Evolutionary conservation across 1,140 invertebrate species (phyloP), one percentile per base, ranked within the genome.

Genomic region (Trachelipus rathkii): DNA sequence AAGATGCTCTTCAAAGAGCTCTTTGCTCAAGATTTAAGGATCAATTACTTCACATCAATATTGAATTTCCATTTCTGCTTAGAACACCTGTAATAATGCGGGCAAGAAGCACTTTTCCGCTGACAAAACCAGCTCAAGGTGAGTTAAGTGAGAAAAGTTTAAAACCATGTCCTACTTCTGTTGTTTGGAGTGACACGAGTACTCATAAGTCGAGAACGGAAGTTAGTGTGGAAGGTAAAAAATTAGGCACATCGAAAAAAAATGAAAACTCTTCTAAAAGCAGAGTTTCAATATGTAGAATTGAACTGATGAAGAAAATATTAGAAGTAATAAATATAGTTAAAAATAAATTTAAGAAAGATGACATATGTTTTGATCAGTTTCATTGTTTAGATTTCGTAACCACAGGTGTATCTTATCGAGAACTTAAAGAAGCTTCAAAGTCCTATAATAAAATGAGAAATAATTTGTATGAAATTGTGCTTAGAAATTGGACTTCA

Each of bases 161-260:
- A 0, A 80, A 66, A 44, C 82, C 81, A 15, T 78, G 78, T 33
- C 79, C 83, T 67, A 82, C 81, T 6, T 79, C 76, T 45, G 82
- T 86, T 19, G 79, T 83, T 46, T 84, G 82, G 82, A 79, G 74
- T 75, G 75, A 80, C 70, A 76, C 78, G 24, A 60, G 44, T 11
- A 66, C 71, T 23, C 72, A 80, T 13, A 33, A 15, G 4, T 44
- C 69, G 21, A 73, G 77, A 44, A 84, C 88, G 44, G 93, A 96
- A 86, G 89, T 95, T 15, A 87, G 89, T 68, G 91, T 95, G 0
- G 89, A 92, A 84, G 95, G 95, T 44, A 89, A 88, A 82, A 92
- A 90, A 78, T 91, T 93, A 85, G 95, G 95, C 4, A 85, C 90
- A 13, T 95, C 92, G 1, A 93, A 92, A 81, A 94, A 92, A 83